Conservation (phyloP, 2,113 vertebrate genomes). For the Colistium nudipinnis region DNA sequence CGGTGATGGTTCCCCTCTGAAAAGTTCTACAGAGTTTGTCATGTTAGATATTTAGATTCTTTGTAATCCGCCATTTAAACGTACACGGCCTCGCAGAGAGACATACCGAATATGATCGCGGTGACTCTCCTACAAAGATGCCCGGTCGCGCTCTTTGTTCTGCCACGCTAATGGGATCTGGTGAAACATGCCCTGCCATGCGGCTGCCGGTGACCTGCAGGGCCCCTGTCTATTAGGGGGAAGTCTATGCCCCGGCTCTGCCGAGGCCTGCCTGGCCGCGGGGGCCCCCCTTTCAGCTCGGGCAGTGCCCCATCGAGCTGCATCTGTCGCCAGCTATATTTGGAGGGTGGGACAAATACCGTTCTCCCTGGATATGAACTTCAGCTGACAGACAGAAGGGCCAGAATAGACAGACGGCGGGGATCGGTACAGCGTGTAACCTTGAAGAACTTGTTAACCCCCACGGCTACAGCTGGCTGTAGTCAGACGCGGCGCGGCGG, state of each 20-base stretch:
- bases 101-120: background rate
- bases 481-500: conserved; percentile 44
- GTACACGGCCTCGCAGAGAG: background rate
- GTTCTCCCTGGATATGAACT: conserved; percentile 69
- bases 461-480: conserved; percentile 45
- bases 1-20: background rate
- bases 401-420: conserved; percentile 36
- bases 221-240: conserved; percentile 48
- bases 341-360: conserved; percentile 76
- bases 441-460: conserved; percentile 61
- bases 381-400: conserved; percentile 63
- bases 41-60: too few relatives aligned
- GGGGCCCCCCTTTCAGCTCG: conserved; percentile 60
- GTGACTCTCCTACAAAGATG: background rate
- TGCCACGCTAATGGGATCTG: conserved; percentile 30
- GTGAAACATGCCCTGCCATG: conserved; percentile 30
- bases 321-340: conserved; percentile 82
- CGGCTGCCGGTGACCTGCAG: conserved; percentile 50
- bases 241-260: conserved; percentile 46
- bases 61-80: too few relatives aligned
- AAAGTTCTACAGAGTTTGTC: too few relatives aligned
- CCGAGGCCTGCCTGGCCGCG: conserved; percentile 35
- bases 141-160: conserved; percentile 9
- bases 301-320: conserved; percentile 70
- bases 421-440: conserved; percentile 55